Conservation (phyloP, 2,888 invertebrate species). For the Oscheius sp. region DNA sequence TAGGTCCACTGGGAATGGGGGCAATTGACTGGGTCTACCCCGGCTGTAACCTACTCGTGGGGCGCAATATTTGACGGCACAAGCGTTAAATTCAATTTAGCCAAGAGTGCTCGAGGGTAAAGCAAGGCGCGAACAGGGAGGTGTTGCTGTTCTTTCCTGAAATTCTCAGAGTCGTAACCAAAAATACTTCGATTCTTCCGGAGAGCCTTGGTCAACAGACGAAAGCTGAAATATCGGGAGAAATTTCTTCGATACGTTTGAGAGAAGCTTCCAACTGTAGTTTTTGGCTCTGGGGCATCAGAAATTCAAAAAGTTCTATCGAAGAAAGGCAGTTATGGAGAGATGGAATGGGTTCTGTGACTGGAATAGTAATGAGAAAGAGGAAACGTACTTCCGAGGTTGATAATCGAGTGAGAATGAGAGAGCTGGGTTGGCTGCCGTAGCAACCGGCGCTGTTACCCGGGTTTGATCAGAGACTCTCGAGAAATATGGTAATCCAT, state of each 20-base stretch:
- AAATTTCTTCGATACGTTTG: too few species aligned
- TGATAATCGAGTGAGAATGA: slow-evolving; percentile 1
- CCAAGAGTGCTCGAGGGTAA: slow-evolving; percentile 35
- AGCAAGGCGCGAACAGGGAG: slow-evolving; percentile 1
- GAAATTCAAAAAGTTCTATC: too few species aligned
- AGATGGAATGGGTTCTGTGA: too few species aligned
- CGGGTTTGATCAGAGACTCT: not conserved
- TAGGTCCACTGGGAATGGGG: not conserved
- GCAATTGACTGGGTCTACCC: slow-evolving; percentile 4
- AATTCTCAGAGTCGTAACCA: not conserved
- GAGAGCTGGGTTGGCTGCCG: slow-evolving; percentile 16
- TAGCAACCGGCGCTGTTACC: slow-evolving; percentile 29
- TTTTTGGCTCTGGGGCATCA: too few species aligned
- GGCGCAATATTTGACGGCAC: slow-evolving; percentile 33
- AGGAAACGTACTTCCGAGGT: slow-evolving; percentile 5
- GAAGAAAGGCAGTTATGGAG: too few species aligned
- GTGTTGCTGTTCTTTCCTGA: not conserved
- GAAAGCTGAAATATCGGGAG: too few species aligned
- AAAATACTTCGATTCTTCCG: not conserved
- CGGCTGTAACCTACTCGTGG: slow-evolving; percentile 23
- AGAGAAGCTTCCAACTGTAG: too few species aligned
- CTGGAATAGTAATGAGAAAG: not conserved
- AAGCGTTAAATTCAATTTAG: slow-evolving; percentile 37
- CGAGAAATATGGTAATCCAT: too few species aligned
- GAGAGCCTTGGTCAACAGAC: too few species aligned